Evolutionary conservation across 2,888 invertebrate genomes (phyloP).

Genomic region (Patella depressa): DNA sequence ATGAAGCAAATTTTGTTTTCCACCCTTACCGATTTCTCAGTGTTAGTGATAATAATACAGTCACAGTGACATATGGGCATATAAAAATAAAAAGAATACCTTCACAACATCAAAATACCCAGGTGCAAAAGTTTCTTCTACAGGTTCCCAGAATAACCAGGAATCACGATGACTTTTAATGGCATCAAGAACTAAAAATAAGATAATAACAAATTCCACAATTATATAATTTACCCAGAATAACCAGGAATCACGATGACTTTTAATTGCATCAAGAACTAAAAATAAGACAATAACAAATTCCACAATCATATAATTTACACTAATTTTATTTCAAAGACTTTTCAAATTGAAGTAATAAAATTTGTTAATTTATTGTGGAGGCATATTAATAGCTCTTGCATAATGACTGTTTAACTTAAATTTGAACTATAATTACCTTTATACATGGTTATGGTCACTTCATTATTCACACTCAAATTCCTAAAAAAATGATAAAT

Average conservation of each 20-base stretch:
- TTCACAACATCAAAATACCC: slow-evolving; percentile 78
- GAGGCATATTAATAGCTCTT: too few relatives aligned
- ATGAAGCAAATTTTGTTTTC: too few relatives aligned
- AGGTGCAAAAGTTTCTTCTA: slow-evolving; percentile 92
- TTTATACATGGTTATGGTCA: slow-evolving; percentile 32
- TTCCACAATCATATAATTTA: too few relatives aligned
- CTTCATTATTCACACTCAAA: slow-evolving; percentile 31
- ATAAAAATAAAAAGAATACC: slow-evolving; percentile 17
- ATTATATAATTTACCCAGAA: slow-evolving; percentile 78
- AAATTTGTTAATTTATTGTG: too few relatives aligned
- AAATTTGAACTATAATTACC: slow-evolving; percentile 18
- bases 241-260: slow-evolving; percentile 94
- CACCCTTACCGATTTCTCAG: too few relatives aligned
- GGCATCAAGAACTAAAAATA: slow-evolving; percentile 80
- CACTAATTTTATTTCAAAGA: too few relatives aligned
- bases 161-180: slow-evolving; percentile 91
- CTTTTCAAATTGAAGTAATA: too few relatives aligned
- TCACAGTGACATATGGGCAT: not conserved
- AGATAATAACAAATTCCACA: not conserved
- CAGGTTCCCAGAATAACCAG: slow-evolving; percentile 94
- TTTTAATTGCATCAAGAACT: slow-evolving; percentile 88
- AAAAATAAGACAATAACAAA: slow-evolving; percentile 26
- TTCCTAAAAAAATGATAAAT: not conserved
- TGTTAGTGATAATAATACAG: not conserved
- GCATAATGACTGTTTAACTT: not conserved